Evolutionary conservation across 2,797 vertebrate genomes (phyloP).

Genomic region (Sebastiscus tertius): DNA sequence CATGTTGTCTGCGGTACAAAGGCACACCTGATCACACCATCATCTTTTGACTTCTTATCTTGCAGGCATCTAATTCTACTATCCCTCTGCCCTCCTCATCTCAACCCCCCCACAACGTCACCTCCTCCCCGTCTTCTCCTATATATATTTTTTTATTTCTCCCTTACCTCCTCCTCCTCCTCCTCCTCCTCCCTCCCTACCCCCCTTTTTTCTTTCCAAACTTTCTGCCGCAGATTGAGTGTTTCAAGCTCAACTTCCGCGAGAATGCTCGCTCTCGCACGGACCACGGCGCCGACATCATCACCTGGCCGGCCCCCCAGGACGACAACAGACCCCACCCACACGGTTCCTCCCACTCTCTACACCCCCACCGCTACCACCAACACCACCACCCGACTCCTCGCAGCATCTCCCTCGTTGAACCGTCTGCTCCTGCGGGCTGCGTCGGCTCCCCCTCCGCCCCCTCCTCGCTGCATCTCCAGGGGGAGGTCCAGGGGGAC

Average conservation of each 20-base stretch:
- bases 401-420: constrained; percentile 74
- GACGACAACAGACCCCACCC: constrained; percentile 77
- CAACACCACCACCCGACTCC: constrained; percentile 50
- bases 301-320: constrained; percentile 79
- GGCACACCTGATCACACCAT: constrained; percentile 70
- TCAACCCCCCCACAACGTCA: constrained; percentile 62
- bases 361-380: constrained; percentile 27
- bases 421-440: constrained; percentile 68
- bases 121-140: constrained; percentile 51
- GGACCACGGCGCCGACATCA: constrained; percentile 90
- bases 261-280: constrained; percentile 90
- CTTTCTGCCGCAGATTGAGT: constrained; percentile 96
- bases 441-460: constrained; percentile 62
- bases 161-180: constrained; percentile 40
- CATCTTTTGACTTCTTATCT: constrained; percentile 92
- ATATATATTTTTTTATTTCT: constrained; percentile 58
- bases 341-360: constrained; percentile 29
- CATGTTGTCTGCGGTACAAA: constrained; percentile 29
- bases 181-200: constrained; percentile 27
- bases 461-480: constrained; percentile 52
- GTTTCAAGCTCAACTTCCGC: constrained; percentile 91
- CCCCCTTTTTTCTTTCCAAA: constrained; percentile 52
- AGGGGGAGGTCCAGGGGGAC: constrained; percentile 54
- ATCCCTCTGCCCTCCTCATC: constrained; percentile 86
- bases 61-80: constrained; percentile 99